Evolutionary conservation across 2,113 vertebrate species (phyloP).

Genomic region (Sinocyclocheilus rhinocerous): DNA sequence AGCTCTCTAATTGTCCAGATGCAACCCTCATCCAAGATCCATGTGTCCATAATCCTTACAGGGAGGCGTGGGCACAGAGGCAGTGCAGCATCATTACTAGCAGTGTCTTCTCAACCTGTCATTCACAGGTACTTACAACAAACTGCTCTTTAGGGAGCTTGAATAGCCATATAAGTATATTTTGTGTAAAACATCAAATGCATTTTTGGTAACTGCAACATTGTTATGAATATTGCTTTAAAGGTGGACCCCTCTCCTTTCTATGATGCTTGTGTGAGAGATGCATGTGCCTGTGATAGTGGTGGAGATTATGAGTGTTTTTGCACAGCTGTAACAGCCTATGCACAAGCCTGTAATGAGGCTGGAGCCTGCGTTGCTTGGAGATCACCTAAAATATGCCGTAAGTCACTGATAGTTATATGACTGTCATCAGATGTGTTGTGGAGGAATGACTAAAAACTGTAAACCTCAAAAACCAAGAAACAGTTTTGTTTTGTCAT

Average conservation of each 20-base stretch:
- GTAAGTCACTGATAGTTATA: slow-evolving; percentile 76
- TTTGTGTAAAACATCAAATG: not conserved
- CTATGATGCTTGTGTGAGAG: slow-evolving; percentile 87
- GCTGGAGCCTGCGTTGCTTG: slow-evolving; percentile 83
- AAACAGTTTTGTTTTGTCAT: not conserved
- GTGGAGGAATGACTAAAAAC: not conserved
- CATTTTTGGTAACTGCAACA: not conserved
- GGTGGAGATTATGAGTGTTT: slow-evolving; percentile 95
- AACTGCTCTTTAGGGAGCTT: not conserved
- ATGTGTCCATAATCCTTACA: slow-evolving; percentile 79
- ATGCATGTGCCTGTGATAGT: slow-evolving; percentile 90
- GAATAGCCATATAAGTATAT: not conserved
- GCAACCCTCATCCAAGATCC: slow-evolving; percentile 67
- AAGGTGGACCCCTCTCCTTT: slow-evolving; percentile 89
- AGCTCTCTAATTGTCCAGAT: slow-evolving; percentile 78
- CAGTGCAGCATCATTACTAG: slow-evolving; percentile 84
- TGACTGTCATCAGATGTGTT: not conserved
- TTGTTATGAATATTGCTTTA: slow-evolving; percentile 15
- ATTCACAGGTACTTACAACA: slow-evolving; percentile 76
- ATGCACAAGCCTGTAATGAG: slow-evolving; percentile 86
- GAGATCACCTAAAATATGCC: slow-evolving; percentile 88
- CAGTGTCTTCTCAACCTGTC: slow-evolving; percentile 76
- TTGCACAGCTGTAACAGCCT: slow-evolving; percentile 91
- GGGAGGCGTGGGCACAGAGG: slow-evolving; percentile 82
- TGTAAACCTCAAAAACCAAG: not conserved